phyloP scores from a whole-genome alignment of 2,113 vertebrate genomes.

The Hydrochoerus hydrochaeris region DNA sequence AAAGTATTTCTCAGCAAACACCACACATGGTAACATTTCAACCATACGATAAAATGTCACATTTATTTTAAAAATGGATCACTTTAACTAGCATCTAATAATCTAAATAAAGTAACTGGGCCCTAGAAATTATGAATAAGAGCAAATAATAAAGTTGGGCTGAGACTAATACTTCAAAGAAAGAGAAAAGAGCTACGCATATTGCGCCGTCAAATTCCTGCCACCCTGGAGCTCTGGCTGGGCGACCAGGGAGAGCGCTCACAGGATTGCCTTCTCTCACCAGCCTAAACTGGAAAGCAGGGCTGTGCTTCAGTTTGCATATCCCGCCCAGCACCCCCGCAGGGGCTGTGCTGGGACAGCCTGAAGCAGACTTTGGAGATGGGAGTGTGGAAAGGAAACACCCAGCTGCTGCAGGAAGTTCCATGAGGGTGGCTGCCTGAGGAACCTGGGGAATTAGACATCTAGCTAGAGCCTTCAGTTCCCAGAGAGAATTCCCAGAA shows the following conservation, averaged over 20 bases:
- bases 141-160: conserved; percentile 31
- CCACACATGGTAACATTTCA: not conserved
- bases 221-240: not conserved
- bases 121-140: conserved; percentile 55
- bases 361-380: not conserved
- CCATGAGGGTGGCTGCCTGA: not conserved
- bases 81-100: conserved; percentile 49
- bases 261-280: not conserved
- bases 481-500: not conserved
- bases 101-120: conserved; percentile 9
- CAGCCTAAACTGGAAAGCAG: not conserved
- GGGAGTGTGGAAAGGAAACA: rapidly evolving
- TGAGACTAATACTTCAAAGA: conserved; percentile 21
- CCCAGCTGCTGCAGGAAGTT: not conserved
- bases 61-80: conserved; percentile 34
- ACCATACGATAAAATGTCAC: not conserved
- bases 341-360: rapidly evolving
- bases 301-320: not conserved
- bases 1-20: conserved; percentile 50
- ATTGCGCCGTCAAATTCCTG: not conserved
- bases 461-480: not conserved
- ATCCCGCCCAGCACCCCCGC: not conserved
- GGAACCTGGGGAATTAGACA: not conserved
- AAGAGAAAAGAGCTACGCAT: not conserved
- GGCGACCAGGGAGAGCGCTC: not conserved